Percentiles rank a stretch among this genome's conserved stretches.
Conservation (phyloP, 2,888 invertebrate genomes). For the Anodontia alba region DNA sequence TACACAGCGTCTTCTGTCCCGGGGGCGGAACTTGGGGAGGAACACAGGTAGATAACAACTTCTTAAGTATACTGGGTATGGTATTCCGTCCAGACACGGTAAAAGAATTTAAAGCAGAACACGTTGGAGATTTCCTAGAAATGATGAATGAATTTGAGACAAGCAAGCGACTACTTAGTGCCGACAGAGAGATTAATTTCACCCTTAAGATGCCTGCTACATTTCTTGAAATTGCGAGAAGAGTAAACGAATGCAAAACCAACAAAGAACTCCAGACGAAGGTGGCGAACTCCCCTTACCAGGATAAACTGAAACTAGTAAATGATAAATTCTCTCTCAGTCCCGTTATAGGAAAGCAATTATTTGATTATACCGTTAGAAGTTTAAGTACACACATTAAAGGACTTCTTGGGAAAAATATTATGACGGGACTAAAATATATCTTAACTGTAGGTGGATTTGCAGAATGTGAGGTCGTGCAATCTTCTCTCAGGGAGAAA, state of each 20-base stretch:
- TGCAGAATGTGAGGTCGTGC: slow-evolving; percentile 26
- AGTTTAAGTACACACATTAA: slow-evolving; percentile 28
- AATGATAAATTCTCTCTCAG: slow-evolving; percentile 32
- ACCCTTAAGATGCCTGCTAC: slow-evolving; percentile 26
- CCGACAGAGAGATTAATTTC: background rate
- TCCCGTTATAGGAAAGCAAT: slow-evolving; percentile 22
- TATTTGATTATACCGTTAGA: slow-evolving; percentile 48
- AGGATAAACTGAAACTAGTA: slow-evolving; percentile 26
- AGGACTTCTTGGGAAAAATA: slow-evolving; percentile 6
- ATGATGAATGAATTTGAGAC: slow-evolving; percentile 41
- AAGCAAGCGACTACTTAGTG: background rate
- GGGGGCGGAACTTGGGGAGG: slow-evolving; percentile 57
- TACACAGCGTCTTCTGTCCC: slow-evolving; percentile 28
- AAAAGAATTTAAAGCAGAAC: slow-evolving; percentile 20
- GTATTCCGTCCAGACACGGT: slow-evolving; percentile 42
- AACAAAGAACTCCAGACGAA: background rate
- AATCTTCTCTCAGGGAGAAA: slow-evolving; percentile 16
- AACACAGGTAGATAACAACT: slow-evolving; percentile 38
- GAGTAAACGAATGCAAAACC: slow-evolving; percentile 10
- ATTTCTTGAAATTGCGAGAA: slow-evolving; percentile 26
- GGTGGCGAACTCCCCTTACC: background rate
- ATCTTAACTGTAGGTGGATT: slow-evolving; percentile 47
- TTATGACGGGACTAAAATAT: slow-evolving; percentile 8
- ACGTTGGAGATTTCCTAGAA: slow-evolving; percentile 25
- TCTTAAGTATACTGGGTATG: slow-evolving; percentile 37